Evolutionary conservation across 2,797 vertebrate genomes (phyloP), one percentile per base, ranked within the genome.

Genomic region (Oreochromis mossambicus): DNA sequence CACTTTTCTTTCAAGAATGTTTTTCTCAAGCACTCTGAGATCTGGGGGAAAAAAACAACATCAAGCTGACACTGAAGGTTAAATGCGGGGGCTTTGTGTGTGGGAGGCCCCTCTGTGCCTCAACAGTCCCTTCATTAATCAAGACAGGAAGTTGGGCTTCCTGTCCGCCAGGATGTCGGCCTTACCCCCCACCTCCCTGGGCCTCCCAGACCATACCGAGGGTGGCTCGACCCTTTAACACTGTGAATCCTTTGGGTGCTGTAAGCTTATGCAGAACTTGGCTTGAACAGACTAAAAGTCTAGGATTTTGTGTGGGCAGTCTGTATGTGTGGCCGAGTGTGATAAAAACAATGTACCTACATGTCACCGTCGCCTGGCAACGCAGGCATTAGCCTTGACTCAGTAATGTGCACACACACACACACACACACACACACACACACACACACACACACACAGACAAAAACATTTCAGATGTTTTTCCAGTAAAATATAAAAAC

Each of bases 61-160:
- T 32, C 26, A 46, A 54, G 38, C 83, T 81, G 78, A 86, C 84
- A 87, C 85, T 48, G 13, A 81, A 86, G 78, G 88, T 90, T 85
- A 92, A 93, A 89, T 82, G 91, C 84, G 75, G 83, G 86, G 87
- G 85, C 78, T 91, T 73, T 90, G 84, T 92, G 90, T 94, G 90
- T 83, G 83, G 87, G 92, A 87, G 92, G 87, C 89, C 93, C 86
- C 91, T 88, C 81, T 26, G 85, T 70, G 84, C 77, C 86, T 86
- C 82, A 83, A 90, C 87, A 92, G 88, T 79, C 87, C 86, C 90
- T 90, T 85, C 92, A 95, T 95, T 95, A 95, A 95, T 95, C 94
- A 94, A 85, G 93, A 87, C 94, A 94, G 94, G 94, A 96, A 94
- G 95, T 92, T 84, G 91, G 93, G 94, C 94, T 95, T 96, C 95